A percentile compares a stretch with the other conserved stretches of the same genome.
These are phyloP conservation scores for Pempheris klunzingeri DNA, from an alignment of 2,797 vertebrate genomes.

Conservation along the genomic window DNA sequence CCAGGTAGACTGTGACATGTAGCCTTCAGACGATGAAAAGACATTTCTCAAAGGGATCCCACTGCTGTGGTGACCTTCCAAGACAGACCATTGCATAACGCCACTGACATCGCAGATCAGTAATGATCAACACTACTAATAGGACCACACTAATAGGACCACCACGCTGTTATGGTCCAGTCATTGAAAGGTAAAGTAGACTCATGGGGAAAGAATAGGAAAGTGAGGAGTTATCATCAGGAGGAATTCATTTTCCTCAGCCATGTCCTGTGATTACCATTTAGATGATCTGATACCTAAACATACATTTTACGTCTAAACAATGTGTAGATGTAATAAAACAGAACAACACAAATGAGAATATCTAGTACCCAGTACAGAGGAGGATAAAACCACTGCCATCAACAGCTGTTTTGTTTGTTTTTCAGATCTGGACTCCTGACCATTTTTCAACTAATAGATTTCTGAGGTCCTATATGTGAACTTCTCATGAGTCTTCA, in stretches of 20 bases:
- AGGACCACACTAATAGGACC: conserved; percentile 50
- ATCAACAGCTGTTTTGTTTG: background rate
- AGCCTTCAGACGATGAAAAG: conserved; percentile 54
- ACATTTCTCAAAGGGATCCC: conserved; percentile 51
- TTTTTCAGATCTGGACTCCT: background rate
- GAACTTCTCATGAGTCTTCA: background rate
- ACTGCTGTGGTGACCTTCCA: conserved; percentile 67
- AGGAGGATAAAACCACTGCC: background rate
- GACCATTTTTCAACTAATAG: conserved; percentile 10
- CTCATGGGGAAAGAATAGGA: background rate
- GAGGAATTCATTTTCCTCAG: background rate
- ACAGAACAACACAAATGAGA: background rate
- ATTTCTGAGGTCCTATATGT: background rate
- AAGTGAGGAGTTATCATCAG: background rate
- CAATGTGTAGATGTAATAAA: background rate
- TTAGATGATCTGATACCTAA: background rate
- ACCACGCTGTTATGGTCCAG: conserved; percentile 12
- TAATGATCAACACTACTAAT: conserved; percentile 67
- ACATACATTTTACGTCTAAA: too few relatives aligned
- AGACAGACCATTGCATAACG: conserved; percentile 47
- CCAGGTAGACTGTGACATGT: conserved; percentile 6
- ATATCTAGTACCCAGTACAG: background rate
- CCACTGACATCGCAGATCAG: conserved; percentile 42
- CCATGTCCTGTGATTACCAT: background rate
- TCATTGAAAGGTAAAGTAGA: conserved; percentile 20